These are phyloP conservation scores for Sinocyclocheilus rhinocerous DNA, from an alignment of 2,113 vertebrate genomes.

Conservation along the genomic window DNA sequence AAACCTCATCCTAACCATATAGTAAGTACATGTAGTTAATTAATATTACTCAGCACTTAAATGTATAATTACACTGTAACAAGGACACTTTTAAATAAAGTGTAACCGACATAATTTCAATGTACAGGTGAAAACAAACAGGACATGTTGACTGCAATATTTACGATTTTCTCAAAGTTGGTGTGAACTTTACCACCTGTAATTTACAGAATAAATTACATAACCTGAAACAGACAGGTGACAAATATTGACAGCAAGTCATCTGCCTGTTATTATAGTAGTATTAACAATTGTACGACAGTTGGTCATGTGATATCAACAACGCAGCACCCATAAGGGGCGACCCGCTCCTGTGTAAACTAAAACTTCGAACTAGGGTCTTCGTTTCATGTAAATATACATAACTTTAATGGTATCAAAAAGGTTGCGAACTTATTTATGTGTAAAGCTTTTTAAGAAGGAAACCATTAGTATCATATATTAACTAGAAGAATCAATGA, in stretches of 20 bases:
- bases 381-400: neutral
- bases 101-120: neutral
- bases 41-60: too few species aligned
- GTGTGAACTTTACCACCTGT: neutral
- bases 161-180: neutral
- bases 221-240: neutral
- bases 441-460: neutral
- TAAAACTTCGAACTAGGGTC: neutral
- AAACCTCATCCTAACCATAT: too few species aligned
- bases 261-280: neutral
- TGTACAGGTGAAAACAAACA: neutral
- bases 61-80: too few species aligned
- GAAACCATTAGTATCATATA: neutral
- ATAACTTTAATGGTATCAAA: neutral
- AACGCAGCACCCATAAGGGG: neutral
- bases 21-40: too few species aligned
- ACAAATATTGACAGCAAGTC: neutral
- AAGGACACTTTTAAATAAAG: too few species aligned
- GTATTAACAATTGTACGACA: neutral
- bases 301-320: neutral
- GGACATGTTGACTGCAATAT: too few species aligned
- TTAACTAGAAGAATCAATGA: neutral
- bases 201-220: neutral
- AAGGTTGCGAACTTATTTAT: neutral
- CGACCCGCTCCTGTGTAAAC: neutral